phyloP scores from a whole-genome alignment of 2,113 vertebrate genomes.

The Morone saxatilis region DNA sequence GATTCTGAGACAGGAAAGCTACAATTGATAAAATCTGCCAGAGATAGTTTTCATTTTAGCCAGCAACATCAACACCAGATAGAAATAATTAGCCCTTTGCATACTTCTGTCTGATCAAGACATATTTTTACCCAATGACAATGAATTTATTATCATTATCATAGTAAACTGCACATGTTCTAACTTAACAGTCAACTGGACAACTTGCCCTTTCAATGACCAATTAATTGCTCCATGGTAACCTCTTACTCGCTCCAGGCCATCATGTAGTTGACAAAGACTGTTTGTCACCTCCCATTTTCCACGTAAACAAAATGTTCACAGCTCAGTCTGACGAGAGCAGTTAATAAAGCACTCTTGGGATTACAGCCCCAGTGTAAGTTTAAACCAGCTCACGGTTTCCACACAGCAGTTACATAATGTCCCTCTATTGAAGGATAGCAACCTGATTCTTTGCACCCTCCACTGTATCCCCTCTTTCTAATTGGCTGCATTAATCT shows the following conservation, averaged over 20 bases:
- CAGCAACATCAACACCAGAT: neutral
- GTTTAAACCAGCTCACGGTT: constrained; percentile 69
- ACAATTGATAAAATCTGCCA: neutral
- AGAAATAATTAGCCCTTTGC: neutral
- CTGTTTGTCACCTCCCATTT: constrained; percentile 45
- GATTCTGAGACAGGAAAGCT: neutral
- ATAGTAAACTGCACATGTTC: neutral
- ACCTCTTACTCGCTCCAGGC: constrained; percentile 9
- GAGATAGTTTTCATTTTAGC: neutral
- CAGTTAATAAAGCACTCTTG: constrained; percentile 54
- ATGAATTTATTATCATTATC: neutral
- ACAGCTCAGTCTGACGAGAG: constrained; percentile 27
- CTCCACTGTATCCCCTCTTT: constrained; percentile 48
- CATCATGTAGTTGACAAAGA: constrained; percentile 13
- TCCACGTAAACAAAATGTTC: constrained; percentile 38
- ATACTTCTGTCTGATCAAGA: neutral
- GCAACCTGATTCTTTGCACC: constrained; percentile 71
- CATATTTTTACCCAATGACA: neutral
- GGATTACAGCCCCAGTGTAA: constrained; percentile 69
- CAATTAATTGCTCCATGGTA: neutral
- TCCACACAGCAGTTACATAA: constrained; percentile 66
- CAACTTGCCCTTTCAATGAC: constrained; percentile 12
- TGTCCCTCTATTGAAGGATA: constrained; percentile 49
- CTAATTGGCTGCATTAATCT: constrained; percentile 62
- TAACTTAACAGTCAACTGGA: neutral